Percentiles rank a stretch among this genome's conserved stretches.
Conservation (phyloP, 2,797 vertebrate species). For the Agapornis canus region DNA sequence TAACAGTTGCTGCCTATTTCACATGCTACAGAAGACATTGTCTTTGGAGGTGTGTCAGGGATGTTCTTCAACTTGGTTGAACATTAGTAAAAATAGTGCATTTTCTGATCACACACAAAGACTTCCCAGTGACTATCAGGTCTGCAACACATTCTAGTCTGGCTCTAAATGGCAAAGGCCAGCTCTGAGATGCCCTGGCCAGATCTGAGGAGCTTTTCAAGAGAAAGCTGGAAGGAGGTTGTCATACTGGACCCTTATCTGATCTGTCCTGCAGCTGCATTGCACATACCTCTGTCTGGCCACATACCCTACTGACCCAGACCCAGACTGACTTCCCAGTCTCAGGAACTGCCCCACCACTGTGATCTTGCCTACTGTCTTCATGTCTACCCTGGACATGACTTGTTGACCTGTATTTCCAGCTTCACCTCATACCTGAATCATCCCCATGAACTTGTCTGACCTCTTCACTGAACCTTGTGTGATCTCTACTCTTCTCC, state of each 20-base stretch:
- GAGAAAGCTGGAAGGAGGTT: not conserved
- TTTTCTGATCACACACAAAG: not conserved
- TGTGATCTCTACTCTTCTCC: not conserved
- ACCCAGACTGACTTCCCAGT: not conserved
- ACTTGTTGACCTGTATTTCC: not conserved
- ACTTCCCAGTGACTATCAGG: not conserved
- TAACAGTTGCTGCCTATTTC: not conserved
- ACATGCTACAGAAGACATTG: not conserved
- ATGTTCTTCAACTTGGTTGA: not conserved
- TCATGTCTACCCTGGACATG: not conserved
- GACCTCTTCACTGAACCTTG: not conserved
- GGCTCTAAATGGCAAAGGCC: not conserved
- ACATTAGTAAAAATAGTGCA: not conserved
- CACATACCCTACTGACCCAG: fast-evolving
- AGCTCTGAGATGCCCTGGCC: fast-evolving
- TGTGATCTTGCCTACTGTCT: not conserved
- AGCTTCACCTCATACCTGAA: not conserved
- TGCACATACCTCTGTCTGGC: not conserved
- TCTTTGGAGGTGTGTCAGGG: not conserved
- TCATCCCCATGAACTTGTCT: not conserved
- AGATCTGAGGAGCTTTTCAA: not conserved
- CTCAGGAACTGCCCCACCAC: not conserved
- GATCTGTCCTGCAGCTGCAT: not conserved
- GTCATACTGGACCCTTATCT: not conserved
- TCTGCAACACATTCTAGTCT: not conserved